phyloP scores from a whole-genome alignment of 2,113 vertebrate genomes.

The Phylloscopus trochiloides region DNA sequence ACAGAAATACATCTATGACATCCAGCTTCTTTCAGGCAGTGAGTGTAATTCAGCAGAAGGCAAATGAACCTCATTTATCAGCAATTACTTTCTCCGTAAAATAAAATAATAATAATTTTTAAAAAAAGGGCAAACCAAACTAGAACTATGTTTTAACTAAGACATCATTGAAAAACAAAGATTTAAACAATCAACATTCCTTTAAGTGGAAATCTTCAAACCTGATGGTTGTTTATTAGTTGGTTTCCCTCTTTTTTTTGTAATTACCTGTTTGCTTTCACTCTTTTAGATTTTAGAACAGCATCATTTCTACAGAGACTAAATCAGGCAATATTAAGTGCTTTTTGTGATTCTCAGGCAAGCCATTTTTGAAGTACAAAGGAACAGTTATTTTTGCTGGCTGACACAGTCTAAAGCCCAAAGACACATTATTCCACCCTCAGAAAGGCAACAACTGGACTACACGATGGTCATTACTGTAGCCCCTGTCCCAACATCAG shows the following conservation, averaged over 20 bases:
- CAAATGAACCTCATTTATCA: neutral
- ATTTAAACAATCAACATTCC: neutral
- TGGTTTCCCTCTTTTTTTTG: neutral
- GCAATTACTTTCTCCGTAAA: neutral
- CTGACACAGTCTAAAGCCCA: neutral
- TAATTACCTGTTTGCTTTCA: neutral
- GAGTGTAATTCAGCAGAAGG: neutral
- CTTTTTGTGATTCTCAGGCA: neutral
- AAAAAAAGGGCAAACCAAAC: neutral
- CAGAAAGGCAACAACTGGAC: neutral
- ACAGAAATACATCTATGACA: neutral
- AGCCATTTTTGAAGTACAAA: neutral
- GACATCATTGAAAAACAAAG: neutral
- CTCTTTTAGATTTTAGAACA: neutral
- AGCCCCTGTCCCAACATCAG: neutral
- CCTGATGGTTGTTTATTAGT: neutral
- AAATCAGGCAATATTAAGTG: neutral
- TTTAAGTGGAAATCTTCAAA: neutral
- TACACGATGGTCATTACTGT: rapidly evolving
- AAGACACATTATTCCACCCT: neutral
- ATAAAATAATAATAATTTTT: neutral
- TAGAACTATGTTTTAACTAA: neutral
- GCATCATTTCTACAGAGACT: neutral
- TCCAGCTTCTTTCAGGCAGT: neutral
- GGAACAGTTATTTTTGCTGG: neutral